Evolutionary conservation across 2,888 invertebrate species (phyloP).

Genomic region (Dioctria rufipes): DNA sequence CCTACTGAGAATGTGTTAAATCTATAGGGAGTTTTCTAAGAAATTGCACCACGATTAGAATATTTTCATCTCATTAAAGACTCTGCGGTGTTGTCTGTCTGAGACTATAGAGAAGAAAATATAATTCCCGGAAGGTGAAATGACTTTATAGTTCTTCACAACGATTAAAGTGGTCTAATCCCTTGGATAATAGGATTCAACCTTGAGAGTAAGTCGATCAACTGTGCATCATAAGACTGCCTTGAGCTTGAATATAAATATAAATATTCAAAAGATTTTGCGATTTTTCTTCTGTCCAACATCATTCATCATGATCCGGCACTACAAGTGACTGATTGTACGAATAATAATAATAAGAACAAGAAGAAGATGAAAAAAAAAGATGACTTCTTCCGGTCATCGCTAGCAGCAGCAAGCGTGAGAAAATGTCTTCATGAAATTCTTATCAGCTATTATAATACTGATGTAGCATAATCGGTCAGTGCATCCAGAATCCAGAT

Average conservation of each 20-base stretch:
- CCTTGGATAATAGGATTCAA: conserved; percentile 12
- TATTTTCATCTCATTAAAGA: conserved; percentile 38
- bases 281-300: not conserved
- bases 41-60: conserved; percentile 37
- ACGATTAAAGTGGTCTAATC: conserved; percentile 4
- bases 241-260: conserved; percentile 14
- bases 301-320: not conserved
- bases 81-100: not conserved
- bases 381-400: conserved; percentile 20
- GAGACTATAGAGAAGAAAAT: conserved; percentile 8
- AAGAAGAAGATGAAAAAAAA: not conserved
- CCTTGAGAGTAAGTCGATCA: not conserved
- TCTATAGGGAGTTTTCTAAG: conserved; percentile 2
- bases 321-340: not conserved
- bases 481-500: not conserved
- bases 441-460: conserved; percentile 21
- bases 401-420: not conserved
- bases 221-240: not conserved
- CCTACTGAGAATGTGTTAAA: conserved; percentile 27
- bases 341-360: no score
- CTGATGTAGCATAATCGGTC: not conserved
- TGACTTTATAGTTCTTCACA: not conserved
- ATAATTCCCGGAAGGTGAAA: conserved; percentile 10
- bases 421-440: conserved; percentile 14
- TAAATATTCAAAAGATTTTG: conserved; percentile 28